phyloP scores from a whole-genome alignment of 2,797 vertebrate species.

The Tamandua tetradactyla region DNA sequence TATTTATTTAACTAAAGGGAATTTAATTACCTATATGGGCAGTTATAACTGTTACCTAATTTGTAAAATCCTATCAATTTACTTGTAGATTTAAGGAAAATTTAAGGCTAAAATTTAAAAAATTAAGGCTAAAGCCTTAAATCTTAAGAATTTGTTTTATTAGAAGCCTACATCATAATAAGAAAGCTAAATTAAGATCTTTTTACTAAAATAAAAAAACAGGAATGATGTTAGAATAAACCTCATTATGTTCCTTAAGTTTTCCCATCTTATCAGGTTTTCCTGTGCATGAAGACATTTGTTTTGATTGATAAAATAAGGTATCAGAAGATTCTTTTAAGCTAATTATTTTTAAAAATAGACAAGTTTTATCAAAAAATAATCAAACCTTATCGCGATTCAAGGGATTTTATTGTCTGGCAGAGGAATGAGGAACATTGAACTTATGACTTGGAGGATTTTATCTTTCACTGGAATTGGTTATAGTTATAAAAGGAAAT shows the following conservation, averaged over 20 bases:
- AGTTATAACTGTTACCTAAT: slow-evolving; percentile 34
- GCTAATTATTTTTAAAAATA: background rate
- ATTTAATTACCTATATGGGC: slow-evolving; percentile 51
- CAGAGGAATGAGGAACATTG: background rate
- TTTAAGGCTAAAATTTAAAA: too few relatives aligned
- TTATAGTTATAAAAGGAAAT: background rate
- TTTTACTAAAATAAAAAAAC: background rate
- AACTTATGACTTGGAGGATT: background rate
- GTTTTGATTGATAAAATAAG: background rate
- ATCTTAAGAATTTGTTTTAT: slow-evolving; percentile 41
- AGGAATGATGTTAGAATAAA: background rate
- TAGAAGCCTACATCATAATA: background rate
- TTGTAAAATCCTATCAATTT: slow-evolving; percentile 43
- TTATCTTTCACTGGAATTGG: background rate
- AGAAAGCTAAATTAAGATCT: background rate
- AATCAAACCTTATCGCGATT: background rate
- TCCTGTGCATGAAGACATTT: background rate
- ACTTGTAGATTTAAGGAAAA: slow-evolving; percentile 45
- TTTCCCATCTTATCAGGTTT: background rate
- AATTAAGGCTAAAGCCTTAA: slow-evolving; percentile 27
- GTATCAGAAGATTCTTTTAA: slow-evolving; percentile 13
- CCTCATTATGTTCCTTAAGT: background rate
- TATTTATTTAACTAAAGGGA: slow-evolving; percentile 58
- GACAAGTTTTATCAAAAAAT: slow-evolving; percentile 20
- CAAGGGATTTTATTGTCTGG: slow-evolving; percentile 22